Base-by-base conservation (phyloP, 2,113 vertebrate genomes). In the Acrocephalus kingi region DNA sequence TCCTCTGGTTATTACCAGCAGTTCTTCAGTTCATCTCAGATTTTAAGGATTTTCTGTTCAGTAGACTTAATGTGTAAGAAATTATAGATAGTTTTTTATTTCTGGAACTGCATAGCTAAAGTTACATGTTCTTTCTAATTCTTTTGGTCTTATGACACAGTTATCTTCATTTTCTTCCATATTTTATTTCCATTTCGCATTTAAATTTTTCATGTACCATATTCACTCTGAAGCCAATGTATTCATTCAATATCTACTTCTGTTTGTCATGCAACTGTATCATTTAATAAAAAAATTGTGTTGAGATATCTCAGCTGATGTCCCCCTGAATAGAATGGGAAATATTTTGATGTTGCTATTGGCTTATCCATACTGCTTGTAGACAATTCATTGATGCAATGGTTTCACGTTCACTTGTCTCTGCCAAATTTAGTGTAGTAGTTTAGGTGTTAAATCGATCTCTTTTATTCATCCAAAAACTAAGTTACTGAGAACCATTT, bases 1-100 rank as follows among this genome's bases (percentile, higher is more conserved):
- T 94, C 15, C 30, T 94, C 46, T 91, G n/a, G 46, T 82, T 96
- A 76, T 95, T 96, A 93, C 77, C 54, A 85, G 76, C 30, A 92
- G 37, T 87, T 90, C 71, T 96, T 71, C 55, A 67, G 72, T 81
- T 96, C 81, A 39, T 76, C 78, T 87, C 54, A 58, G 46, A 73
- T 76, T 73, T 89, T 85, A 91, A 89, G 81, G 23, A 78, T 95
- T 95, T 94, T 94, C 71, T 91, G 31, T 61, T 96, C 82, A 51
- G 41, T 51, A 84, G 73, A 45, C 56, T 31, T 79, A 95, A 83
- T 79, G n/a, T 89, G 37, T 15, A 79, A 93, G 87, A 95, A 93
- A 95, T 91, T 79, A 89, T 46, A 67, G 74, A 84, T 82, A 2
- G 0, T 33, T 75, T 93, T 82, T 84, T 84, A 85, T 82, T 95